Evolutionary conservation across 2,888 invertebrate species (phyloP), one percentile per base, ranked within the genome.

Genomic region (Anoplius nigerrimus): DNA sequence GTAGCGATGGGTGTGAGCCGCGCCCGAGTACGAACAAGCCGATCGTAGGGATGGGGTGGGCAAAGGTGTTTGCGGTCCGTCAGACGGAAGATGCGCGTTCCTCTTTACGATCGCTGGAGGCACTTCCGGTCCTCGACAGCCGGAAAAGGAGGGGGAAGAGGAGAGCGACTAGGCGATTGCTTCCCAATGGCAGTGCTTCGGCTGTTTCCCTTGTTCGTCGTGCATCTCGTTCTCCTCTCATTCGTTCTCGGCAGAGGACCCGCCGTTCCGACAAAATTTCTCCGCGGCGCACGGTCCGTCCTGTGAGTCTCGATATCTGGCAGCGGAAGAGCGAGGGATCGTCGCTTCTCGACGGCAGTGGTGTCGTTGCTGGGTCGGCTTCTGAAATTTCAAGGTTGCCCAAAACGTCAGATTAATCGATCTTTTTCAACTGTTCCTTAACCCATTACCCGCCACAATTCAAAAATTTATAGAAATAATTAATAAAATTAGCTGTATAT

Each of bases 151-250:
- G 34, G 34, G 11, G 66, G 70, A 67, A 64, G 71, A 73, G 58
- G 63, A 74, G 65, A 68, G 66, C 79, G 73, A 77, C 74, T 75
- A 74, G 77, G 69, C 69, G 74, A 72, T 70, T 67, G 74, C 71
- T 69, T 70, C 71, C 66, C 71, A 61, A 48, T 74, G 76, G 74
- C 78, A 71, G 77, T 74, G 74, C 59, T 67, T 34, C 74, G 67
- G 68, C 74, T 70, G 1, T 34, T 24, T 69, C 68, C 58, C 61
- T 57, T 72, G 62, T 64, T 66, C 54, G 53, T 65, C n/a, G n/a
- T n/a, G n/a, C n/a, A n/a, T 53, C 68, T 56, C 57, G n/a, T 4
- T 68, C 56, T 59, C 55, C 45, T 63, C 55, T 67, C 15, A 52
- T 59, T 52, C 48, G 24, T 73, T 63, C 48, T 63, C 54, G 58